Percentiles rank a stretch among this genome's conserved stretches.
Conservation (phyloP, 64 coral and sea anemone genomes). For the Stichodactyla helianthus region DNA sequence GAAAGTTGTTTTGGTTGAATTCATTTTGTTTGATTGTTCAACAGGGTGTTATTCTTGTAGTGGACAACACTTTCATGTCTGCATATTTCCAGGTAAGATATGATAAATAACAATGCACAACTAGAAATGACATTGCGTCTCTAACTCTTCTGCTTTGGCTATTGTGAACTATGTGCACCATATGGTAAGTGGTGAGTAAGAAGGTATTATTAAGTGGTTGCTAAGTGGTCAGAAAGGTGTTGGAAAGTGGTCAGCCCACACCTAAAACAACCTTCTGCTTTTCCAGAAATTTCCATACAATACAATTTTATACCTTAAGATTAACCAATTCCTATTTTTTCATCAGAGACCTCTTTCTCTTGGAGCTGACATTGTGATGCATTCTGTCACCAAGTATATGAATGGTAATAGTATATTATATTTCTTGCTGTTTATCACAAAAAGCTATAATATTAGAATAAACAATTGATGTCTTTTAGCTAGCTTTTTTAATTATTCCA, state of each 20-base stretch:
- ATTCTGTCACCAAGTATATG: constrained; percentile 96
- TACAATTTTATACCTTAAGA: not conserved
- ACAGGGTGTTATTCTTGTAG: constrained; percentile 77
- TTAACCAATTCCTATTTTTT: not conserved
- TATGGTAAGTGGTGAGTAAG: too few relatives aligned
- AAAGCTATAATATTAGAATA: too few relatives aligned
- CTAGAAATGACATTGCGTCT: too few relatives aligned
- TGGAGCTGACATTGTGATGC: constrained; percentile 94
- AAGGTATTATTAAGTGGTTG: too few relatives aligned
- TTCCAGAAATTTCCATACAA: too few relatives aligned
- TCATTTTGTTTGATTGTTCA: not conserved
- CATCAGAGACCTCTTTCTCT: constrained; percentile 77
- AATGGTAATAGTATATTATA: constrained; percentile 51
- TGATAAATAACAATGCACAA: not conserved
- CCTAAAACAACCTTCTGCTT: too few relatives aligned
- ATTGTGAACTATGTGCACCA: too few relatives aligned
- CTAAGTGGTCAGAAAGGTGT: too few relatives aligned
- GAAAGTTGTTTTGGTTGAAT: not conserved
- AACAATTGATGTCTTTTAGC: too few relatives aligned
- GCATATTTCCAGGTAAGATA: constrained; percentile 92
- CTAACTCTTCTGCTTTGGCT: too few relatives aligned
- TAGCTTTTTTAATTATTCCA: too few relatives aligned
- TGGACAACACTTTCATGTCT: constrained; percentile 96
- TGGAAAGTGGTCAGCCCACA: too few relatives aligned
- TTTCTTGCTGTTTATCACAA: not conserved